These are phyloP conservation scores for Agrotis exclamationis DNA, from an alignment of 2,888 invertebrate species.

Conservation along the genomic window DNA sequence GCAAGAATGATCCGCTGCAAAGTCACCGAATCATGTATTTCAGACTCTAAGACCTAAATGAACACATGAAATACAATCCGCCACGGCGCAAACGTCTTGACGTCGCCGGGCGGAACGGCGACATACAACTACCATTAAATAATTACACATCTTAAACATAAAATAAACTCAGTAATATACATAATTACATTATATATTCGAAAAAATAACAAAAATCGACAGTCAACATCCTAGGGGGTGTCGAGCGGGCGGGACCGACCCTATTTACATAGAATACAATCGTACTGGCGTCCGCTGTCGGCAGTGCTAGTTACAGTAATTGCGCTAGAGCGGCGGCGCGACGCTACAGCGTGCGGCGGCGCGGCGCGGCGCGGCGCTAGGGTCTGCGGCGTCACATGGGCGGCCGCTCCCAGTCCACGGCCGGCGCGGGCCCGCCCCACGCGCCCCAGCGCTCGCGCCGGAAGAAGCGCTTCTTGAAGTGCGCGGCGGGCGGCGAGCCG, in stretches of 20 bases:
- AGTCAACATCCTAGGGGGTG: constrained; percentile 71
- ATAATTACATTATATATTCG: constrained; percentile 91
- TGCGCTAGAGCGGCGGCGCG: constrained; percentile 59
- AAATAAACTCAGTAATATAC: constrained; percentile 91
- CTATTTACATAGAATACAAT: constrained; percentile 70
- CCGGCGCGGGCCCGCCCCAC: constrained; percentile 86
- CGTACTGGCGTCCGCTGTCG: constrained; percentile 57
- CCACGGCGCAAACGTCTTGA: constrained; percentile 76
- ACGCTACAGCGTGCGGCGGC: constrained; percentile 39
- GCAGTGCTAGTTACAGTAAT: constrained; percentile 64
- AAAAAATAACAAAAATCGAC: constrained; percentile 85
- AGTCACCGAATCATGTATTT: constrained; percentile 84
- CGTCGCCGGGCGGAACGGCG: constrained; percentile 78
- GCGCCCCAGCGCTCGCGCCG: constrained; percentile 93
- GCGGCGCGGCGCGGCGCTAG: constrained; percentile 68
- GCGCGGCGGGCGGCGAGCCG: constrained; percentile 82
- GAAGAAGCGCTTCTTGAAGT: constrained; percentile 96
- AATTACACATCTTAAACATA: constrained; percentile 89
- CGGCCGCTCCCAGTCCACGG: constrained; percentile 88
- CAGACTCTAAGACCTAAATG: constrained; percentile 90
- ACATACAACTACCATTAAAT: constrained; percentile 85
- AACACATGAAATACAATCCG: constrained; percentile 90
- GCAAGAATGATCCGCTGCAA: constrained; percentile 81
- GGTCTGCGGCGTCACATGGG: constrained; percentile 85
- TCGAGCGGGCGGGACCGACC: constrained; percentile 48